These are phyloP conservation scores for Brachyalestes nurse DNA, from an alignment of 2,797 vertebrate genomes.

Conservation along the genomic window DNA sequence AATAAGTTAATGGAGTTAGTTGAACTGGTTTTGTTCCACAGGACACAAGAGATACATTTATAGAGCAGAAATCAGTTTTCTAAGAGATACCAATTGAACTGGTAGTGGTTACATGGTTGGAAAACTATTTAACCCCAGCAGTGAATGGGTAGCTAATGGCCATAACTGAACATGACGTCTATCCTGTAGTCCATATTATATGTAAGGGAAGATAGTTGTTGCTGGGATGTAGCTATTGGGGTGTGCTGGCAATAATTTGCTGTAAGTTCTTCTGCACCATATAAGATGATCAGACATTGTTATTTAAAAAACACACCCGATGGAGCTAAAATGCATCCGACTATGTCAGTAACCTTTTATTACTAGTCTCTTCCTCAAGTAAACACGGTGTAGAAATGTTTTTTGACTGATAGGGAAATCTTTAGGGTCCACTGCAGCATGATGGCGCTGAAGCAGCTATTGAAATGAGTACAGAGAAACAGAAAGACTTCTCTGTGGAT, in stretches of 20 bases:
- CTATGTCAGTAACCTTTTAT: constrained; percentile 29
- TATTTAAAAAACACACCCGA: neutral
- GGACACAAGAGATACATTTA: too few relatives aligned
- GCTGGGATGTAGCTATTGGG: neutral
- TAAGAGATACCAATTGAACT: too few relatives aligned
- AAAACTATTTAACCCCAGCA: neutral
- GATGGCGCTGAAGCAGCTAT: neutral
- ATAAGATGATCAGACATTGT: neutral
- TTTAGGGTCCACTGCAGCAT: neutral
- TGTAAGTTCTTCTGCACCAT: neutral
- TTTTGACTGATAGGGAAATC: constrained; percentile 19
- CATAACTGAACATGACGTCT: neutral
- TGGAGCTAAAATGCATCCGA: constrained; percentile 30
- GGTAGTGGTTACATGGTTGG: neutral
- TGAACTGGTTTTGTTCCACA: too few relatives aligned
- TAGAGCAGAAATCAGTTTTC: too few relatives aligned
- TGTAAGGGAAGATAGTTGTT: neutral
- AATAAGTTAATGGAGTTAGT: too few relatives aligned
- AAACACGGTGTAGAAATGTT: constrained; percentile 16
- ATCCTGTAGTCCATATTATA: neutral
- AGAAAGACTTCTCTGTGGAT: neutral
- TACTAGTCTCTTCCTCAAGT: constrained; percentile 14
- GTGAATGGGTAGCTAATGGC: neutral
- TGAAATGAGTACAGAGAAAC: neutral
- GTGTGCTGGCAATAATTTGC: neutral